Evolutionary conservation across 2,888 invertebrate genomes (phyloP).

Genomic region (Poecilus cupreus): DNA sequence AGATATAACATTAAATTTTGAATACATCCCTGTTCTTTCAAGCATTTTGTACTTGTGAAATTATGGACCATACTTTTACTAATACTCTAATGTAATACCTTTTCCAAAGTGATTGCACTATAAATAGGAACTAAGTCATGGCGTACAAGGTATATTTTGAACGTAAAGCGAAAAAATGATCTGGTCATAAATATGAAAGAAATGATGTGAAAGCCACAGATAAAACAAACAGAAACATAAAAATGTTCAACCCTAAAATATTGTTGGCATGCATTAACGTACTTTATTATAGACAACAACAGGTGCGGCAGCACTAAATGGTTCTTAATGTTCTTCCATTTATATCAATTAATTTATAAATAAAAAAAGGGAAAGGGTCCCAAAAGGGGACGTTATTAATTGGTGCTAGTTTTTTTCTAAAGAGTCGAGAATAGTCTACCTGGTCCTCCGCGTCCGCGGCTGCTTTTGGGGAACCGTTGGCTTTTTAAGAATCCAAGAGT

Average conservation of each 20-base stretch:
- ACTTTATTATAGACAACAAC: constrained; percentile 58
- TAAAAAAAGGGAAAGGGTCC: constrained; percentile 49
- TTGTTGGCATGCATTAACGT: constrained; percentile 49
- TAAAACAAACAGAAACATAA: constrained; percentile 45
- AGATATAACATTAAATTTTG: too few relatives aligned
- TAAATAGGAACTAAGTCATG: too few relatives aligned
- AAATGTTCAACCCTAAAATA: constrained; percentile 52
- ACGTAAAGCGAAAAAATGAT: background rate
- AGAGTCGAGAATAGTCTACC: constrained; percentile 49
- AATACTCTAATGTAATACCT: too few relatives aligned
- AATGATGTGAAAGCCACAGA: constrained; percentile 23
- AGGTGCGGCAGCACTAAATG: constrained; percentile 55
- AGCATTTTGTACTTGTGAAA: too few relatives aligned
- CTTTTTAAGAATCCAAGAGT: constrained; percentile 51
- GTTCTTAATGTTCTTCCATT: constrained; percentile 57
- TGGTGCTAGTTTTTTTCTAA: constrained; percentile 41
- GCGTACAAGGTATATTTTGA: background rate
- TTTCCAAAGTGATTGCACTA: too few relatives aligned
- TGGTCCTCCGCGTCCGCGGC: background rate
- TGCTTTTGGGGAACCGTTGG: constrained; percentile 35
- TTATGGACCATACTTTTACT: too few relatives aligned
- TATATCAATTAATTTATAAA: constrained; percentile 59
- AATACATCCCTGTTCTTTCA: too few relatives aligned
- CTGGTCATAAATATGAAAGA: constrained; percentile 4
- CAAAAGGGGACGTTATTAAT: constrained; percentile 57